These are phyloP conservation scores for Gallinago paraguaiae DNA, from an alignment of 2,113 vertebrate species.

Conservation along the genomic window DNA sequence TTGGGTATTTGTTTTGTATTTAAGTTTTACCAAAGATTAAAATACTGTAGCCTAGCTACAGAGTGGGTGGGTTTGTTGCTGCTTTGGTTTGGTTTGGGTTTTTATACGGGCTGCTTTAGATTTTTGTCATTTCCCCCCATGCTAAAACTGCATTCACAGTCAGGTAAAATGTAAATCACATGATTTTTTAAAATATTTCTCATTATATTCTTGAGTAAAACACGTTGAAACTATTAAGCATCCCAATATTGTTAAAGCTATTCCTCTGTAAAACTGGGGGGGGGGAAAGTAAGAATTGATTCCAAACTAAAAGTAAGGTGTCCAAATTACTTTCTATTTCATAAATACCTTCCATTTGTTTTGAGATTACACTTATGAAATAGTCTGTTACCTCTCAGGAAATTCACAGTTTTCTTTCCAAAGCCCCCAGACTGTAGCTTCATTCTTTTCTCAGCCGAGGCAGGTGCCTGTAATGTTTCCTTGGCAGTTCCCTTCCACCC, in stretches of 20 bases:
- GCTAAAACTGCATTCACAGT: neutral
- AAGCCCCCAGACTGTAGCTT: neutral
- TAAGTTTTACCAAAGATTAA: neutral
- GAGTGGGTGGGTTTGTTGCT: neutral
- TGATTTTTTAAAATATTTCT: neutral
- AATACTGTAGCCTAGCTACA: neutral
- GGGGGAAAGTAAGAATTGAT: neutral
- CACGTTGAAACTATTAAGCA: neutral
- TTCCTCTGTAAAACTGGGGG: neutral
- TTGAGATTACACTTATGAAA: neutral
- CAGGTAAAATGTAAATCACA: neutral
- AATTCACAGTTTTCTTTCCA: neutral
- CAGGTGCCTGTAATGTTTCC: neutral
- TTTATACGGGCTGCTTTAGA: neutral
- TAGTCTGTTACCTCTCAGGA: neutral
- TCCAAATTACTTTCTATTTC: neutral
- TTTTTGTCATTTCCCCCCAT: neutral
- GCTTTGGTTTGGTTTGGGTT: neutral
- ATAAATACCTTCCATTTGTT: neutral
- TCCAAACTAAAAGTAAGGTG: neutral
- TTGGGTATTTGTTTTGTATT: neutral
- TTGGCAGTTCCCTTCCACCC: neutral
- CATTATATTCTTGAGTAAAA: neutral
- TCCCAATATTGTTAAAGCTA: neutral
- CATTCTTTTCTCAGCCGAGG: neutral